Base-by-base conservation (phyloP, 2,797 vertebrate genomes). In the Fistularia commersonii region DNA sequence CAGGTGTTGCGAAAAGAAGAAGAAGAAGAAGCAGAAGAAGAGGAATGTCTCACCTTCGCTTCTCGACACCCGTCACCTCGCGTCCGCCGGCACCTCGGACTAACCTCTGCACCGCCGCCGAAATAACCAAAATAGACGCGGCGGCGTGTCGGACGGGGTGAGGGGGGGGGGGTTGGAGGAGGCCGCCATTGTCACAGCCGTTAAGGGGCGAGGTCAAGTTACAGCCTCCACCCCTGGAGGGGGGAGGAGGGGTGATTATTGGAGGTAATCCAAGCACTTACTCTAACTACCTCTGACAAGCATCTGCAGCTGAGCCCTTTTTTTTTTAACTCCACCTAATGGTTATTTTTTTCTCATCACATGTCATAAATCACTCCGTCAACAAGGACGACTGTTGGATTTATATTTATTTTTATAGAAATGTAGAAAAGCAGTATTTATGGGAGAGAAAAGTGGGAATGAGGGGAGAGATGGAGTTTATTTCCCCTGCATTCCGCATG, bases 111-210 rank as follows among this genome's bases (percentile, higher is more conserved):
- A 64, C 77, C 71, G 72, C 66, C 66, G 84, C 66, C 82, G 74
- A 60, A 65, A 60, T 60, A 40, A 72, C 88, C 88, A 87, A 88
- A 90, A 90, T 90, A 90, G 86, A 77, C 69, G 42, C 64, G 50
- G 46, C 63, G 55, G 47, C 57, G 61, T 61, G 62, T 60, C 56
- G 74, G 82, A 72, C 64, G 66, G 79, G 77, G 78, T 76, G 72
- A 76, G 62, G 69, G 77, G 79, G 83, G 82, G 38, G 68, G 70
- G 72, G 62, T 58, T 72, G 76, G 79, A 80, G 83, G 37, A 71
- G 72, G 72, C 65, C 66, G 67, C 74, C 31, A 74, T 58, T 83
- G 76, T 83, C 80, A 69, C 69, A 77, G 66, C 75, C 73, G 75
- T 83, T 72, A 73, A 79, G 56, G 74, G 69, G 57, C 58, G 82